These are phyloP conservation scores for Melanophora roralis DNA, from an alignment of 2,888 invertebrate genomes.

Conservation along the genomic window DNA sequence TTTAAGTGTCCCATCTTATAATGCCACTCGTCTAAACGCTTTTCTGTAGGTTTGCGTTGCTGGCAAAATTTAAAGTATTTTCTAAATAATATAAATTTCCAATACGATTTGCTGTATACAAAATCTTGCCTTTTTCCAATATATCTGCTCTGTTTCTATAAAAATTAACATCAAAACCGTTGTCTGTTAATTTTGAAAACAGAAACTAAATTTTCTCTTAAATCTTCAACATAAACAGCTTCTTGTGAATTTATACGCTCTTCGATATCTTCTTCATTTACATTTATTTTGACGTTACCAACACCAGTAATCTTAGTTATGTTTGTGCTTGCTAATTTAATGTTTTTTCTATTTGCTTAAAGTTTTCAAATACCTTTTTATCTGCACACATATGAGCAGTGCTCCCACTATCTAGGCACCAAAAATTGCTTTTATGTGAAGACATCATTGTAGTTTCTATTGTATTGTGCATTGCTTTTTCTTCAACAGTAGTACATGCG, in stretches of 20 bases:
- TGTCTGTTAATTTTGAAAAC: too few species aligned
- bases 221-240: background rate
- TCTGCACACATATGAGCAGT: constrained; percentile 20
- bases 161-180: too few species aligned
- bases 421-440: too few species aligned
- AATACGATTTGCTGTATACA: background rate
- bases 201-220: background rate
- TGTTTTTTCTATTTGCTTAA: background rate
- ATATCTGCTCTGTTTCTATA: background rate
- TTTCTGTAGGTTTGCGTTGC: too few species aligned
- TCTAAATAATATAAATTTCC: background rate
- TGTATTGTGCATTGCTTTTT: too few species aligned
- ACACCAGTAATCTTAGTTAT: background rate
- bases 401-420: background rate
- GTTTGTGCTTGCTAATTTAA: background rate
- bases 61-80: too few species aligned
- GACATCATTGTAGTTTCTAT: too few species aligned
- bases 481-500: too few species aligned
- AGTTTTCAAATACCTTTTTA: background rate
- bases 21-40: constrained; percentile 8
- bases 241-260: background rate
- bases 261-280: background rate
- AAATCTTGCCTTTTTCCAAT: background rate
- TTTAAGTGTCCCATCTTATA: constrained; percentile 35
- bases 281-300: background rate